Evolutionary conservation across 1,140 invertebrate species (phyloP).

Genomic region (Protaetia brevitarsis): DNA sequence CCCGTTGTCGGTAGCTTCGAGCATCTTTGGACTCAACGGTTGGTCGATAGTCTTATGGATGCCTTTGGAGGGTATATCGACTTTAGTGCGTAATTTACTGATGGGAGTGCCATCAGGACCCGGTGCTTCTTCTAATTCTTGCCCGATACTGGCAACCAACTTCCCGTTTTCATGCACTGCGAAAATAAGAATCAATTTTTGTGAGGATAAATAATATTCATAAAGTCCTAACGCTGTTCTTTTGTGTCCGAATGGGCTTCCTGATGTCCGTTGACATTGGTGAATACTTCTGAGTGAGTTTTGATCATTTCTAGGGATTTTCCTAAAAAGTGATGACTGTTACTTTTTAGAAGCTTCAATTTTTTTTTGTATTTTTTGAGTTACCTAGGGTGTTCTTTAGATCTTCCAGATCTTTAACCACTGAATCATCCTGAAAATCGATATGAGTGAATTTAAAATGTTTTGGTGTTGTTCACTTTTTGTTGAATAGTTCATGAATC

Average conservation of each 20-base stretch:
- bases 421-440: constrained; percentile 32
- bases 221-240: constrained; percentile 27
- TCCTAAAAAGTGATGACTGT: constrained; percentile 28
- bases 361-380: background rate
- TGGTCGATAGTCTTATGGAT: constrained; percentile 45
- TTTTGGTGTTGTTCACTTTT: constrained; percentile 19
- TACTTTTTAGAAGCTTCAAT: background rate
- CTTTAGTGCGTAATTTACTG: constrained; percentile 48
- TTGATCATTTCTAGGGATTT: constrained; percentile 39
- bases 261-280: constrained; percentile 33
- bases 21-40: background rate
- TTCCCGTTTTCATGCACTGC: constrained; percentile 52
- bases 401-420: constrained; percentile 33
- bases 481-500: background rate
- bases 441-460: background rate
- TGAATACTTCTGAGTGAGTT: constrained; percentile 33
- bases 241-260: constrained; percentile 31
- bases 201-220: background rate
- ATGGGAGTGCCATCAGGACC: constrained; percentile 44
- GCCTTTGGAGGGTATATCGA: constrained; percentile 52
- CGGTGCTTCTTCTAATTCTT: constrained; percentile 49
- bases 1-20: constrained; percentile 31
- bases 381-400: constrained; percentile 35
- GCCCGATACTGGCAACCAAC: constrained; percentile 51
- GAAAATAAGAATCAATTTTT: constrained; percentile 24